These are phyloP conservation scores for Aegithalos caudatus DNA, from an alignment of 2,113 vertebrate species.

Conservation along the genomic window DNA sequence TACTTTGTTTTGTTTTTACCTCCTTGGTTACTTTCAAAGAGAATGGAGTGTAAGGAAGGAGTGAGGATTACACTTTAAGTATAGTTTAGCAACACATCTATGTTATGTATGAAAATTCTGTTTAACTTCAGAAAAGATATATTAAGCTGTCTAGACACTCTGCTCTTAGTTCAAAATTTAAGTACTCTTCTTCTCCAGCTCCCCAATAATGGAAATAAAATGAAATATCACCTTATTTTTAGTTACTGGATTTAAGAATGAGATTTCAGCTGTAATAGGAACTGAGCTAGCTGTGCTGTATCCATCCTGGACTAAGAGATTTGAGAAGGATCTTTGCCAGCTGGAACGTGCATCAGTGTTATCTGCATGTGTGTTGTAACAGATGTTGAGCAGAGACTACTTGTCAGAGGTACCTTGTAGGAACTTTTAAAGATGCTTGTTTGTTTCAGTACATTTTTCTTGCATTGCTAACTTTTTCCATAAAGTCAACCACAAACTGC, in stretches of 20 bases:
- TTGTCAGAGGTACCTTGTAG: slow-evolving; percentile 18
- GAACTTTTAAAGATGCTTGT: slow-evolving; percentile 47
- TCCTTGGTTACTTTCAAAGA: background rate
- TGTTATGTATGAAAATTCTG: background rate
- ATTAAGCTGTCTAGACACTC: background rate
- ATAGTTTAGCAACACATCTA: background rate
- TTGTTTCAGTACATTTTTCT: slow-evolving; percentile 66
- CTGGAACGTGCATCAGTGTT: background rate
- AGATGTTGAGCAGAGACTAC: slow-evolving; percentile 55
- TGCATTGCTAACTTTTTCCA: slow-evolving; percentile 69
- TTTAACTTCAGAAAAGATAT: slow-evolving; percentile 2
- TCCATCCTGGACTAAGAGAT: background rate
- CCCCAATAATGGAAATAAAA: slow-evolving; percentile 23
- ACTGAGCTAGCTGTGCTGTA: background rate
- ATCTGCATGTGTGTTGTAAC: slow-evolving; percentile 35
- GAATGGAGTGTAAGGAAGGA: background rate
- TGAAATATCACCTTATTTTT: slow-evolving; percentile 11
- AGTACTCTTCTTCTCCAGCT: background rate
- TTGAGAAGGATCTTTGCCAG: background rate
- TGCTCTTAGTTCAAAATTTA: background rate
- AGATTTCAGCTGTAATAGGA: background rate
- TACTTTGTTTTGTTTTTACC: background rate
- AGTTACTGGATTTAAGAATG: slow-evolving; percentile 31
- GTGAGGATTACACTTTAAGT: background rate
- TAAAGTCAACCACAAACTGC: slow-evolving; percentile 68